Base-by-base conservation (phyloP, 2,888 invertebrate species). In the Achlya flavicornis region DNA sequence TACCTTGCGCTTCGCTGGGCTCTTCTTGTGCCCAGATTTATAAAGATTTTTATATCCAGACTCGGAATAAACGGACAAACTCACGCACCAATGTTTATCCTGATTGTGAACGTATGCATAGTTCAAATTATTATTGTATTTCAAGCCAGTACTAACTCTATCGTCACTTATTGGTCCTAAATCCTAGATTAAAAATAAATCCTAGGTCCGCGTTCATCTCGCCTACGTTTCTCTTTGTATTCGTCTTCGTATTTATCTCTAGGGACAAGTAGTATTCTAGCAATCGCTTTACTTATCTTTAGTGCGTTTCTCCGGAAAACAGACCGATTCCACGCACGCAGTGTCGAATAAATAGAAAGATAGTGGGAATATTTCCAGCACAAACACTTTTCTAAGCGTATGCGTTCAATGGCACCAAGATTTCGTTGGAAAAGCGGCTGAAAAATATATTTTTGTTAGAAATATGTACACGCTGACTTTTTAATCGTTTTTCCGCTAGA, bases 241-340 rank as follows among this genome's bases (percentile, higher is more conserved):
- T 16, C 19, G n/a, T 6, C 4, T 8, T 19, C 19, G 19, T 19
- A 19, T 53, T 53, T 53, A 53, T 53, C 53, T 53, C 19, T 53
- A 19, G 53, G 53, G 53, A 53, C 53, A 19, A 53, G 53, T 19
- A 19, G 10, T 53, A 48, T 53, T 53, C 53, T 6, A 53, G 53
- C 19, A 53, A 53, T 1, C 53, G 19, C 10, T 53, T 53, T 53
- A 53, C 53, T 53, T 53, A 53, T 53, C 53, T 53, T 53, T 53
- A 53, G 53, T 53, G 19, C 53, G 53, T 53, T 53, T 19, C 53
- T 53, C 53, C 16, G 53, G 53, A 53, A 53, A 53, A 8, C 53
- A 10, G 19, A 19, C 16, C 53, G 16, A 53, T 53, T 53, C 11
- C 19, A n/a, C 53, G 3, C 53, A 53, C 53, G 53, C 53, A 53